These are phyloP conservation scores for Mohoua ochrocephala DNA, from an alignment of 2,113 vertebrate genomes.

Conservation along the genomic window DNA sequence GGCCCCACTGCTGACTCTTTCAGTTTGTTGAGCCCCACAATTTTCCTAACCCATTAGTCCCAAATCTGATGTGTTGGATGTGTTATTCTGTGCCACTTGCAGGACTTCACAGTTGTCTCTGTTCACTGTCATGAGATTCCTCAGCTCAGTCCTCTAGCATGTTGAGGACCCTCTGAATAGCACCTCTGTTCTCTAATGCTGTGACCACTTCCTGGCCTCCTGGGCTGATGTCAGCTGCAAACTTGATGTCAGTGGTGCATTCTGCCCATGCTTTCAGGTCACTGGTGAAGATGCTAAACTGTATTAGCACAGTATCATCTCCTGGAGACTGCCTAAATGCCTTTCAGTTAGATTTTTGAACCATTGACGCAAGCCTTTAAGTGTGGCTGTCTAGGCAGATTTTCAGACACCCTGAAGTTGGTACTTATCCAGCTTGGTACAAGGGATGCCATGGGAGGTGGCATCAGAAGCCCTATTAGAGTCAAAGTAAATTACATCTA, in stretches of 20 bases:
- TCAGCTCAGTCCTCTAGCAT: not conserved
- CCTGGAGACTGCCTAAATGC: not conserved
- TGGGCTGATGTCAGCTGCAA: not conserved
- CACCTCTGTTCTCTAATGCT: not conserved
- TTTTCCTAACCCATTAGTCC: not conserved
- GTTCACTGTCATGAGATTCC: not conserved
- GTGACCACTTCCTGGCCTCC: not conserved
- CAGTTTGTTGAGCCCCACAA: not conserved
- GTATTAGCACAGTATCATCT: not conserved
- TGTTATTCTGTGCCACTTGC: not conserved
- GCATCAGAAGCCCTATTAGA: not conserved
- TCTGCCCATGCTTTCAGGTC: not conserved
- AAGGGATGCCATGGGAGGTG: not conserved
- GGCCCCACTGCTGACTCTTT: not conserved
- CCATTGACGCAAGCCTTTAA: not conserved
- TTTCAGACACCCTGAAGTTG: not conserved
- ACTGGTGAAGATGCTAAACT: not conserved
- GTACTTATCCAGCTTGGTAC: not conserved
- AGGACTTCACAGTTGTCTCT: not conserved
- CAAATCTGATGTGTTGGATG: not conserved
- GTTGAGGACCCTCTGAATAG: not conserved
- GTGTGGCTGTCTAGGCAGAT: not conserved
- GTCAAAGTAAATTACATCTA: not conserved
- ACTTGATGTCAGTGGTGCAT: not conserved
- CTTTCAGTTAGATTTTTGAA: not conserved